phyloP scores from a whole-genome alignment of 2,888 invertebrate genomes.

The Nudaria mundana region DNA sequence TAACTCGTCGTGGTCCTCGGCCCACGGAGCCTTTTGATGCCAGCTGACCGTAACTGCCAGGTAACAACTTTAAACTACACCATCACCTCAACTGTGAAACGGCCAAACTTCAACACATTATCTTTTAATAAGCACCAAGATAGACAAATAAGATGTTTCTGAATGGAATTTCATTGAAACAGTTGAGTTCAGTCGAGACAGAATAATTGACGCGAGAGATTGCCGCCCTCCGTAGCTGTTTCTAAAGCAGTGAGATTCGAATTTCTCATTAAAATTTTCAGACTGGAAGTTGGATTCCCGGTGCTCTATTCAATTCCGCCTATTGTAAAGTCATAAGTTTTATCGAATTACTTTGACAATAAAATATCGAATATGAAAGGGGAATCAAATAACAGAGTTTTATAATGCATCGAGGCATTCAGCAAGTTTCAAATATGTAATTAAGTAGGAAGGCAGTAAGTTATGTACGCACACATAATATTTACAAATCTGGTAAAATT shows the following conservation, averaged over 20 bases:
- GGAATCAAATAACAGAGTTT: slow-evolving; percentile 35
- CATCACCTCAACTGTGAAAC: slow-evolving; percentile 59
- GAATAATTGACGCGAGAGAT: slow-evolving; percentile 64
- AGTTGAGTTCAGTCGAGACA: slow-evolving; percentile 51
- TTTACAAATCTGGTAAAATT: too few species aligned
- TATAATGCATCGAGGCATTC: slow-evolving; percentile 14
- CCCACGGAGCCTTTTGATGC: slow-evolving; percentile 10
- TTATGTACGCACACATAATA: too few species aligned
- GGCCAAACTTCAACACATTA: slow-evolving; percentile 70
- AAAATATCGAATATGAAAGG: slow-evolving; percentile 56
- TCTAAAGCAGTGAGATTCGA: slow-evolving; percentile 70
- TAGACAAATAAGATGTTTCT: slow-evolving; percentile 65
- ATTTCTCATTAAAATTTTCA: slow-evolving; percentile 77
- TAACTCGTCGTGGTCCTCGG: slow-evolving; percentile 35
- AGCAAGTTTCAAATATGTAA: too few species aligned
- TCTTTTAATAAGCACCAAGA: slow-evolving; percentile 63
- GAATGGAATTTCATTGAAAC: slow-evolving; percentile 54
- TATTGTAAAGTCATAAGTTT: slow-evolving; percentile 74
- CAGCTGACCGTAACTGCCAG: slow-evolving; percentile 48
- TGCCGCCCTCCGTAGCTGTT: slow-evolving; percentile 55
- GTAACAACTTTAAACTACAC: slow-evolving; percentile 76
- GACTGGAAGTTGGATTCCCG: slow-evolving; percentile 60
- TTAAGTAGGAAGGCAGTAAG: too few species aligned
- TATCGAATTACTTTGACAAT: slow-evolving; percentile 68
- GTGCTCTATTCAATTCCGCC: slow-evolving; percentile 64